Evolutionary conservation across 2,888 invertebrate species (phyloP), one percentile per base, ranked within the genome.

Genomic region (Elysia crispata): DNA sequence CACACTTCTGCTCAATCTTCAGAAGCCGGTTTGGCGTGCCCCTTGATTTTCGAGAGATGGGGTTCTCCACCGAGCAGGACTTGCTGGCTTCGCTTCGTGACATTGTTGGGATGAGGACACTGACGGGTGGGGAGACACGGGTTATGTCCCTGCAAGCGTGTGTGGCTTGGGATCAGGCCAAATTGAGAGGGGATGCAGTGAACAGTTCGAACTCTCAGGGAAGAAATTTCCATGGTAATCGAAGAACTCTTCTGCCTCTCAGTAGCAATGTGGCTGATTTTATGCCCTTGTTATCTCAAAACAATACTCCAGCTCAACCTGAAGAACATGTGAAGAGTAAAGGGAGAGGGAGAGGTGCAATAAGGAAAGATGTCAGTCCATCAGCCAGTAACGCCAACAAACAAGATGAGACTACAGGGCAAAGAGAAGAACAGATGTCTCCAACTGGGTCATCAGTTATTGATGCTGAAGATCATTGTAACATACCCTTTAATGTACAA

Each of bases 101-200:
- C 41, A 41, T 41, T 11, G 41, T 41, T 11, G 41, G 41, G 41
- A 41, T 41, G 0, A 81, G 86, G 77, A 81, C 85, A 30, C 76
- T 81, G 33, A 73, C 74, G 8, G 81, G 78, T 76, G 87, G 87
- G 15, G 86, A 87, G 60, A 81, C 81, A 80, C 77, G 85, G 64
- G 85, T 88, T 1, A 28, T 84, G 30, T 77, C 77, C 23, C 20
- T 49, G 13, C 41, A 41, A 41, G 41, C 41, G 5, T 41, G 41
- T 41, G 41, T 41, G 11, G 41, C 41, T 41, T 41, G 41, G 41
- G 41, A 41, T 11, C 41, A 41, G 5, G 41, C 41, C 41, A 41
- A 41, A 11, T 41, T 3, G 41, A 41, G 41, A 11, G 41, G 41
- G 5, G 41, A 41, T 41, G 41, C 41, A 3, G 41, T 41, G 5